Evolutionary conservation across 1,140 invertebrate species (phyloP), one percentile per base, ranked within the genome.

Genomic region (Orchesella cincta): DNA sequence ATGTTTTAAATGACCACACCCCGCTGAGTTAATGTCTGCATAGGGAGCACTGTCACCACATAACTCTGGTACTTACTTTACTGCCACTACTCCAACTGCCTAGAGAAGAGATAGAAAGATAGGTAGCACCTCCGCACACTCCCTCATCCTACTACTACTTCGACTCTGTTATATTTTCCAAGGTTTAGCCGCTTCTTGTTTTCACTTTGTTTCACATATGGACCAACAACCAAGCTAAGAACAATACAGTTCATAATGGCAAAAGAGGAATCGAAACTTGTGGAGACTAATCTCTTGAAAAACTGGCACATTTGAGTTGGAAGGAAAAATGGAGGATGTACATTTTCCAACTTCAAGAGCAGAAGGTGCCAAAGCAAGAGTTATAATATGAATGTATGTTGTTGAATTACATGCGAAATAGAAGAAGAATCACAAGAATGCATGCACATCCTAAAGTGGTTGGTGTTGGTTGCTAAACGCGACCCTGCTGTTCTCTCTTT

Each of bases 21-120:
- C 62, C 62, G n/a, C 62, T 31, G 62, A 67, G 62, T 31, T 67
- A 67, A 67, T 67, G 62, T 67, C 62, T 33, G n/a, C 31, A 67
- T 29, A 29, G 31, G 62, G 62, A 67, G 31, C 31, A 31, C 31
- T 67, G 62, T 67, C 62, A 33, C 62, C 62, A 67, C 31, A 33
- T 33, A n/a, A n/a, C n/a, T n/a, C n/a, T n/a, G n/a, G n/a, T n/a
- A n/a, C n/a, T n/a, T 67, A 33, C 62, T 67, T 67, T 67, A 31
- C 23, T 18, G 26, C 29, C 29, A 67, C 26, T 67, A 31, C 62
- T 23, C 54, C 8, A 57, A 3, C 14, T 57, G 26, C 14, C 5
- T 57, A 57, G 8, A 8, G 8, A n/a, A 57, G 54, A 57, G 54
- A 57, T 5, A 57, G 5, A 57, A 23, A 57, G 14, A 57, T 14